Conservation (phyloP, 2,797 vertebrate genomes). For the Sphaeramia orbicularis region DNA sequence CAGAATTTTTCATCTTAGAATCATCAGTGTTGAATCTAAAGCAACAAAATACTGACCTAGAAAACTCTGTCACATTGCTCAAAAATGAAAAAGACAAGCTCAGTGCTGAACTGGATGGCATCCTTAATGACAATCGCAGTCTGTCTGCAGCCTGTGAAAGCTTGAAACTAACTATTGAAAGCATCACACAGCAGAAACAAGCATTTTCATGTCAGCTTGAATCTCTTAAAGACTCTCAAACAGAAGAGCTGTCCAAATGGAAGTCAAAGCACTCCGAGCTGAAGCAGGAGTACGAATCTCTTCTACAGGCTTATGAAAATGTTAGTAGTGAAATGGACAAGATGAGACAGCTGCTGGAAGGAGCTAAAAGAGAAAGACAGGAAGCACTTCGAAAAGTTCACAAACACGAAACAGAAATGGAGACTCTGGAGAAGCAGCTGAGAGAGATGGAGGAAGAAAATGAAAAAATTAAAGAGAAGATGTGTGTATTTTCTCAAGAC, state of each 20-base stretch:
- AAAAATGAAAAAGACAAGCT: slow-evolving; percentile 77
- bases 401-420: slow-evolving; percentile 78
- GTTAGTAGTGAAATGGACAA: slow-evolving; percentile 91
- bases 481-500: slow-evolving; percentile 77
- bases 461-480: slow-evolving; percentile 77
- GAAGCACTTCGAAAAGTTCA: slow-evolving; percentile 83
- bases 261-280: slow-evolving; percentile 89
- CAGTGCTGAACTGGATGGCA: slow-evolving; percentile 71
- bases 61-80: slow-evolving; percentile 37
- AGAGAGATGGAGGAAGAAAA: slow-evolving; percentile 81
- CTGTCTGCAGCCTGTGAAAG: slow-evolving; percentile 90
- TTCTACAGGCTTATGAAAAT: slow-evolving; percentile 91
- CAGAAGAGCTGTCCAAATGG: slow-evolving; percentile 90
- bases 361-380: slow-evolving; percentile 87
- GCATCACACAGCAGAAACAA: slow-evolving; percentile 91
- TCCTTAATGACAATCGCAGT: slow-evolving; percentile 87
- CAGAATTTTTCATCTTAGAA: slow-evolving; percentile 67
- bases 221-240: slow-evolving; percentile 91
- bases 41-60: slow-evolving; percentile 73
- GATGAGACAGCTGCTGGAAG: slow-evolving; percentile 89
- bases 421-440: slow-evolving; percentile 74
- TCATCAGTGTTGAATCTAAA: slow-evolving; percentile 67
- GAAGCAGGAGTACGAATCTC: slow-evolving; percentile 91
- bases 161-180: slow-evolving; percentile 91
- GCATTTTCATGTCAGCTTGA: slow-evolving; percentile 92